These are phyloP conservation scores for Hypsibius dujardini DNA, from an alignment of 1,140 invertebrate genomes.

Conservation along the genomic window DNA sequence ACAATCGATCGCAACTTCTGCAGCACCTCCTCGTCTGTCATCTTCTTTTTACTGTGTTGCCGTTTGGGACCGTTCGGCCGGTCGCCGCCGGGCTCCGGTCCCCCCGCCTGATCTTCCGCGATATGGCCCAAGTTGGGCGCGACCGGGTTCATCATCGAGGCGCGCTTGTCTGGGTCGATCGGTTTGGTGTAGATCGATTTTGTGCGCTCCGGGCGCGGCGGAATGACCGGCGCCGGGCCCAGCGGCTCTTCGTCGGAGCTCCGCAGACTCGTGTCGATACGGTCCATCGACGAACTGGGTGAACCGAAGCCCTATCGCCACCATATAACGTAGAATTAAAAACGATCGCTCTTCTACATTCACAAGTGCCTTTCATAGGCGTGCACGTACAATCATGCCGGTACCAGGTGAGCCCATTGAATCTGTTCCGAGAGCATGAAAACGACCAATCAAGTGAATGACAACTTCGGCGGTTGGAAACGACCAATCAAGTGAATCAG, in stretches of 20 bases:
- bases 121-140: conserved; percentile 21
- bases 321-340: neutral
- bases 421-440: neutral
- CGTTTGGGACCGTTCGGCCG: conserved; percentile 42
- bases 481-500: too few species aligned
- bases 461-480: too few species aligned
- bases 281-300: neutral
- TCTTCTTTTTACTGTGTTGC: conserved; percentile 63
- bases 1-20: conserved; percentile 58
- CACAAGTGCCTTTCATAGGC: too few species aligned
- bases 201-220: conserved; percentile 29
- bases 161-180: conserved; percentile 21
- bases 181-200: conserved; percentile 28
- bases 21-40: conserved; percentile 90
- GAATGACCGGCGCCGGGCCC: conserved; percentile 23
- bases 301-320: neutral
- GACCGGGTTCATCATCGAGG: conserved; percentile 21
- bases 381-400: too few species aligned
- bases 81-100: conserved; percentile 32
- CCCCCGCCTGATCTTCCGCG: conserved; percentile 24
- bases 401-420: neutral
- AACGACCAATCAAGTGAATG: too few species aligned
- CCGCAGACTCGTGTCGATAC: neutral
- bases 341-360: too few species aligned
- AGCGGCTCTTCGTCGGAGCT: neutral